A percentile compares a stretch with the other conserved stretches of the same genome.
phyloP scores from a whole-genome alignment of 2,797 vertebrate genomes.

The Moxostoma hubbsi region DNA sequence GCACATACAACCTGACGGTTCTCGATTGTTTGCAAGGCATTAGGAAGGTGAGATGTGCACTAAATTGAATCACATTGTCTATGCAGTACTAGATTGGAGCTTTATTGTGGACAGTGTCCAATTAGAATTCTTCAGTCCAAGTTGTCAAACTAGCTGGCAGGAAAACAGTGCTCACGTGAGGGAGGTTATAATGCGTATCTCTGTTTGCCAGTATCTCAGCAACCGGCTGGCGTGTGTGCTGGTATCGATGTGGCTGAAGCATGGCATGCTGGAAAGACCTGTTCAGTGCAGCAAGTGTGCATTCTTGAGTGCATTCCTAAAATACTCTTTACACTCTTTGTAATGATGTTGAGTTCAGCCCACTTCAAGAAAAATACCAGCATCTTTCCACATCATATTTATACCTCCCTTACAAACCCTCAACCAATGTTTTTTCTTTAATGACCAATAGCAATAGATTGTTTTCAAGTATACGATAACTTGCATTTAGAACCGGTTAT shows the following conservation, averaged over 20 bases:
- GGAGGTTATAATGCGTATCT: background rate
- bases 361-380: background rate
- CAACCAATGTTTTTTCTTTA: too few species aligned
- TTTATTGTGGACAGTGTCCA: too few species aligned
- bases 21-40: conserved; percentile 95
- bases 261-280: background rate
- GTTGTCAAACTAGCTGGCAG: background rate
- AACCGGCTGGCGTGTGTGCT: background rate
- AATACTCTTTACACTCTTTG: background rate
- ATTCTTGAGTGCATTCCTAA: background rate
- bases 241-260: background rate
- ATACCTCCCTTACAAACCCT: background rate
- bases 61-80: background rate
- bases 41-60: conserved; percentile 85
- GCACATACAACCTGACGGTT: conserved; percentile 90
- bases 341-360: background rate
- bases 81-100: background rate
- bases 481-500: background rate
- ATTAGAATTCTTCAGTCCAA: background rate
- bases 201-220: conserved; percentile 13
- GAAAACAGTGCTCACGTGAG: background rate
- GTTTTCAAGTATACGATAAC: too few species aligned
- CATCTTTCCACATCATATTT: background rate
- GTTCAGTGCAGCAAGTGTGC: background rate
- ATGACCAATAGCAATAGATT: too few species aligned